Evolutionary conservation across 2,888 invertebrate species (phyloP).

Genomic region (Trissolcus brochymenae): DNA sequence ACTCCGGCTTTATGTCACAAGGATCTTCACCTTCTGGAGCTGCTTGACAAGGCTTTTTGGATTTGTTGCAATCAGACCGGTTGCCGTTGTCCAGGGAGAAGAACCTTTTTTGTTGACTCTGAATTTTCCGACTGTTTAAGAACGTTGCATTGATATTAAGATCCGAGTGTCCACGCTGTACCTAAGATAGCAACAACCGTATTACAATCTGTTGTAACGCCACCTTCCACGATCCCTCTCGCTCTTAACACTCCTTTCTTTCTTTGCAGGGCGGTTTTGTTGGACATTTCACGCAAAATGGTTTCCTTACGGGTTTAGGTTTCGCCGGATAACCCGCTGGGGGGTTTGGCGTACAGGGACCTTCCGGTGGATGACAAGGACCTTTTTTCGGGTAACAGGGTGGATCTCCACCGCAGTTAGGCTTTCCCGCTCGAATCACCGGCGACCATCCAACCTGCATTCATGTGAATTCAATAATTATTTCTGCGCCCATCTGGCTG

Average conservation of each 20-base stretch:
- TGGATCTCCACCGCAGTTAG: slow-evolving; percentile 64
- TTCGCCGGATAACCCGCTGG: slow-evolving; percentile 66
- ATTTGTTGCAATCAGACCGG: too few species aligned
- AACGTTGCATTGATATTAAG: not conserved
- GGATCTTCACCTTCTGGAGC: too few species aligned
- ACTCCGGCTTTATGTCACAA: too few species aligned
- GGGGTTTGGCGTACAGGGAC: slow-evolving; percentile 64
- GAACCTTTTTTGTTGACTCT: not conserved
- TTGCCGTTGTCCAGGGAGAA: not conserved
- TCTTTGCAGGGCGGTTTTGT: slow-evolving; percentile 67
- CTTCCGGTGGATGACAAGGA: slow-evolving; percentile 66
- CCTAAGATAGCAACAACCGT: slow-evolving; percentile 21
- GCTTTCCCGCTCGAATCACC: slow-evolving; percentile 60
- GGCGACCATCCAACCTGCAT: slow-evolving; percentile 44
- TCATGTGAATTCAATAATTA: slow-evolving; percentile 43
- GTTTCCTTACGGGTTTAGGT: slow-evolving; percentile 62
- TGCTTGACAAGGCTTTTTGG: too few species aligned
- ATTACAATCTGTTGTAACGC: slow-evolving; percentile 18
- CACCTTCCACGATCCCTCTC: slow-evolving; percentile 68
- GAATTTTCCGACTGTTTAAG: not conserved
- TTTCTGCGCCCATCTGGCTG: slow-evolving; percentile 29
- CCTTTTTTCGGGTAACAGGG: slow-evolving; percentile 61
- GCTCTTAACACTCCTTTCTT: slow-evolving; percentile 63
- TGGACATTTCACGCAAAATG: slow-evolving; percentile 70
- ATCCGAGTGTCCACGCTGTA: slow-evolving; percentile 5